Percentiles rank a stretch among this genome's conserved stretches.
Evolutionary conservation across 2,888 invertebrate species (phyloP).

Genomic region (Tenthredo livida): DNA sequence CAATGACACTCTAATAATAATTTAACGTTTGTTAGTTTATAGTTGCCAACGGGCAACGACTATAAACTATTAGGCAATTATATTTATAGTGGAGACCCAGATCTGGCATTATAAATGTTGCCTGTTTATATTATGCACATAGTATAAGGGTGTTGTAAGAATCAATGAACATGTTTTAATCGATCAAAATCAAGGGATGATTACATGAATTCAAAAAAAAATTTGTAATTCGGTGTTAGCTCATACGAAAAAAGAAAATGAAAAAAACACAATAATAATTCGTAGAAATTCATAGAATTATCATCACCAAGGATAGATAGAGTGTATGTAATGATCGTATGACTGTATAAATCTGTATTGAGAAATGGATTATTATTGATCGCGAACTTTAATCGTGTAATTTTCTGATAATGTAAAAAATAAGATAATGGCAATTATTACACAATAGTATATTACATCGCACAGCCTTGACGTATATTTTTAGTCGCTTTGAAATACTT

Average conservation of each 20-base stretch:
- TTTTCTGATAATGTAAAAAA: neutral
- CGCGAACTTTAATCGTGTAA: neutral
- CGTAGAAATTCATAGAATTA: too few relatives aligned
- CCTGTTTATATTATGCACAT: neutral
- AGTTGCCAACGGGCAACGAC: slow-evolving; percentile 39
- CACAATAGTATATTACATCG: neutral
- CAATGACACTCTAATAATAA: slow-evolving; percentile 36
- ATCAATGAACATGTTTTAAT: neutral
- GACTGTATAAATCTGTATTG: neutral
- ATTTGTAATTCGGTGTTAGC: too few relatives aligned
- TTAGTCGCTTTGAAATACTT: neutral
- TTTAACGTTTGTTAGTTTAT: slow-evolving; percentile 21
- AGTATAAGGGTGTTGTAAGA: neutral
- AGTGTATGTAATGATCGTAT: too few relatives aligned
- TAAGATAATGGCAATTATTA: neutral
- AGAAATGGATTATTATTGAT: neutral
- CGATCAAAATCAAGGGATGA: neutral
- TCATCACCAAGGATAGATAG: too few relatives aligned
- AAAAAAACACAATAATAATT: too few relatives aligned
- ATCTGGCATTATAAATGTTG: slow-evolving; percentile 23
- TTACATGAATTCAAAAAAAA: neutral
- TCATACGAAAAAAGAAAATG: too few relatives aligned
- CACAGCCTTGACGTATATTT: neutral
- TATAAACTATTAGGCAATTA: slow-evolving; percentile 46
- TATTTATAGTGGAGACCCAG: slow-evolving; percentile 23